phyloP scores from a whole-genome alignment of 2,113 vertebrate species.

The Menidia beryllina region DNA sequence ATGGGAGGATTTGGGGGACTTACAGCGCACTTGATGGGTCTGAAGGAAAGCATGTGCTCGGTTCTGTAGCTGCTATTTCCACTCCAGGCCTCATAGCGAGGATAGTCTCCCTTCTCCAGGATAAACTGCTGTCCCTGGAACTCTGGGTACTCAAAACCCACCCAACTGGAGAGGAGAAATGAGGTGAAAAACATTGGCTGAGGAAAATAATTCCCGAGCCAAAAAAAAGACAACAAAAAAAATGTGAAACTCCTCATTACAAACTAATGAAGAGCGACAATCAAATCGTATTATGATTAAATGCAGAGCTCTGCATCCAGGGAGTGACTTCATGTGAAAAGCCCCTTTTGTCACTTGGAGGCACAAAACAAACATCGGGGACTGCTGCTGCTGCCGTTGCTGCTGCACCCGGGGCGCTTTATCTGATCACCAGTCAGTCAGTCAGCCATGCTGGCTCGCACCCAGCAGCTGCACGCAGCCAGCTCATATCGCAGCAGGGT shows the following conservation, averaged over 20 bases:
- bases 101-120: constrained; percentile 97
- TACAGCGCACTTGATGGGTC: constrained; percentile 92
- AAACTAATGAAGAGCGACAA: background rate
- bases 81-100: constrained; percentile 93
- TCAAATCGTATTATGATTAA: constrained; percentile 14
- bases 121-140: constrained; percentile 98
- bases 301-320: constrained; percentile 32
- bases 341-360: constrained; percentile 61
- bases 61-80: constrained; percentile 94
- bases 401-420: constrained; percentile 59
- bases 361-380: constrained; percentile 78
- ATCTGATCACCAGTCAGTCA: constrained; percentile 77
- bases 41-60: constrained; percentile 95
- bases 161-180: constrained; percentile 82
- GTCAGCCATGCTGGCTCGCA: constrained; percentile 46
- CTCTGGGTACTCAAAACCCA: constrained; percentile 94
- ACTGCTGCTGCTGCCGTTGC: constrained; percentile 46
- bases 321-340: constrained; percentile 32
- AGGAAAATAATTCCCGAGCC: background rate
- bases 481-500: constrained; percentile 58
- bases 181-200: background rate
- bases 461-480: constrained; percentile 69
- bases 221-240: background rate
- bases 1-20: constrained; percentile 63
- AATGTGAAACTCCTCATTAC: background rate